These are phyloP conservation scores for Leiothrix lutea DNA, from an alignment of 2,113 vertebrate genomes.

Conservation along the genomic window DNA sequence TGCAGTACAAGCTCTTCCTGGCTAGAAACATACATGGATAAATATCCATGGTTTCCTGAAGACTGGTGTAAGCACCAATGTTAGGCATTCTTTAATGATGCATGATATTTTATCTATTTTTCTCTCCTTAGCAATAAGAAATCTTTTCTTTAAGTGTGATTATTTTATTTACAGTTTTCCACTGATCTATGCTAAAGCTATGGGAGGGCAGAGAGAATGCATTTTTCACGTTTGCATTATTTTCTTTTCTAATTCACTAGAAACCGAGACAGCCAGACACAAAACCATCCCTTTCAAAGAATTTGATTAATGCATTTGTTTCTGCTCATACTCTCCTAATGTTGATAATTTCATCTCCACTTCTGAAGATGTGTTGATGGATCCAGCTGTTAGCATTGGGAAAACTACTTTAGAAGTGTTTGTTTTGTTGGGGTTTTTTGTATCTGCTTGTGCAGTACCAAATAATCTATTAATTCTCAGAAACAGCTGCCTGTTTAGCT, in stretches of 20 bases:
- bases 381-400: background rate
- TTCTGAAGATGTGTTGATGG: background rate
- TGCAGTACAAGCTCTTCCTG: background rate
- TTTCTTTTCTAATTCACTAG: background rate
- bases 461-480: background rate
- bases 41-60: background rate
- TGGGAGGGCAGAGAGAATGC: background rate
- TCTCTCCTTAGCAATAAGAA: background rate
- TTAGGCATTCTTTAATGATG: background rate
- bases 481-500: background rate
- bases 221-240: background rate
- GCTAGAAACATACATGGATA: background rate
- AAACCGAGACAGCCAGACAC: background rate
- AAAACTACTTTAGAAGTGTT: background rate
- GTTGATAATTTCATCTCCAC: background rate
- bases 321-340: background rate
- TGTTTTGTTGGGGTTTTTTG: background rate
- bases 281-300: background rate
- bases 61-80: background rate
- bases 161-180: background rate
- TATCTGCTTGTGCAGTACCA: background rate
- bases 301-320: background rate
- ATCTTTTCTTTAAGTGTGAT: background rate
- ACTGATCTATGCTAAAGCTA: background rate
- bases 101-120: background rate